A percentile compares a stretch with the other conserved stretches of the same genome.
These are phyloP conservation scores for Pemphigus obesinymphae DNA, from an alignment of 1,140 invertebrate genomes.

Conservation along the genomic window DNA sequence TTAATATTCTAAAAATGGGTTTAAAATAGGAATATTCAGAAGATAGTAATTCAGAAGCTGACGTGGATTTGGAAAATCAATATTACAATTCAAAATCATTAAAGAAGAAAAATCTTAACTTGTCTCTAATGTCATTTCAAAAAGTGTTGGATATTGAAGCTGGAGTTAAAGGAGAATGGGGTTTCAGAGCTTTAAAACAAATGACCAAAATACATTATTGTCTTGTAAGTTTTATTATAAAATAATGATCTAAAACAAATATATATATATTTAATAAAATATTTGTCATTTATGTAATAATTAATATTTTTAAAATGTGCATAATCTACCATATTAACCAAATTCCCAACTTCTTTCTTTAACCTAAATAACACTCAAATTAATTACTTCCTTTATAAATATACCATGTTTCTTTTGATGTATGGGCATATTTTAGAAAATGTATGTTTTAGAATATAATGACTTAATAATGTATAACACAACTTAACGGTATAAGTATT, in stretches of 20 bases:
- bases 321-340: too few relatives aligned
- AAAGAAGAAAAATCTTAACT: constrained; percentile 93
- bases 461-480: too few relatives aligned
- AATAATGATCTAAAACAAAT: neutral
- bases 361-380: too few relatives aligned
- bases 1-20: neutral
- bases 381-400: too few relatives aligned
- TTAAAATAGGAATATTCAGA: constrained; percentile 84
- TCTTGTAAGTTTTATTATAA: constrained; percentile 64
- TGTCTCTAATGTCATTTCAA: constrained; percentile 90
- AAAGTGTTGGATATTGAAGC: constrained; percentile 94
- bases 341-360: too few relatives aligned
- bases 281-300: neutral
- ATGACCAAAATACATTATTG: constrained; percentile 99
- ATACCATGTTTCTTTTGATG: too few relatives aligned
- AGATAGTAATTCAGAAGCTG: constrained; percentile 94
- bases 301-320: too few relatives aligned
- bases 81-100: constrained; percentile 99
- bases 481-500: too few relatives aligned
- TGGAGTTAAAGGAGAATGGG: constrained; percentile 99
- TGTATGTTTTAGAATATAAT: too few relatives aligned
- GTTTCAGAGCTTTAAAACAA: constrained; percentile 99
- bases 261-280: too few relatives aligned
- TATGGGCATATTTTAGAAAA: too few relatives aligned
- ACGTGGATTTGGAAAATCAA: constrained; percentile 99